Base-by-base conservation (phyloP, 2,113 vertebrate genomes). In the Chaetorhynchus papuensis region DNA sequence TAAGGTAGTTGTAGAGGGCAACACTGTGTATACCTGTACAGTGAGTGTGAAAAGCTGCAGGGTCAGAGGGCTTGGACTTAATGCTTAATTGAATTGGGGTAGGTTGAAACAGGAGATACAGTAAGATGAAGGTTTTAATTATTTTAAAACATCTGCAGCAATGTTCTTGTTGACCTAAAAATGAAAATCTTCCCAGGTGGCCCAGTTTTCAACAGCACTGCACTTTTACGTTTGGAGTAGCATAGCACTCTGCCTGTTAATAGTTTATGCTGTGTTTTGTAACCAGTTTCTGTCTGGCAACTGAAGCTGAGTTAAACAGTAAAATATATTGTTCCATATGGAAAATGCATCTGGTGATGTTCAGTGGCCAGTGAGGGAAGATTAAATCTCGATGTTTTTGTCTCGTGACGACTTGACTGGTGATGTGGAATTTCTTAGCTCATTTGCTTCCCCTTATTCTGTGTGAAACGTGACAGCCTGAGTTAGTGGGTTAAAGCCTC, bases 11-110 rank as follows among this genome's bases (percentile, higher is more conserved):
- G 22, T 23, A 63, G 35, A 16, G 47, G 31, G 22, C 27, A 61
- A 8, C 23, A 9, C 24, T 41, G 4, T 54, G 12, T 69, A 16
- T 42, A 35, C 27, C 8, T 70, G 13, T 28, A 24, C 20, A 45
- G 4, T 6, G n/a, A 78, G 15, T 0, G 2, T 71, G 61, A 37
- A 54, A 66, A 60, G 13, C 72, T 54, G 15, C 0, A 0, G 21
- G 10, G 19, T 59, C 27, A 49, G 30, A 50, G 49, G 42, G 13
- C 39, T 88, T 61, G 23, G 19, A 41, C 56, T 83, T 66, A 17
- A 56, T 1, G 6, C 11, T 64, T 54, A 13, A 9, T 79, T 57
- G 57, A 49, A 35, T 22, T 2, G 0, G 24, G 17, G 14, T 71
- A 18, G 6, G 3, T 28, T 81, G 59, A 78, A 66, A 49, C 15